A percentile compares a stretch with the other conserved stretches of the same genome.
Evolutionary conservation across 2,797 vertebrate genomes (phyloP).

Genomic region (Cuniculus paca): DNA sequence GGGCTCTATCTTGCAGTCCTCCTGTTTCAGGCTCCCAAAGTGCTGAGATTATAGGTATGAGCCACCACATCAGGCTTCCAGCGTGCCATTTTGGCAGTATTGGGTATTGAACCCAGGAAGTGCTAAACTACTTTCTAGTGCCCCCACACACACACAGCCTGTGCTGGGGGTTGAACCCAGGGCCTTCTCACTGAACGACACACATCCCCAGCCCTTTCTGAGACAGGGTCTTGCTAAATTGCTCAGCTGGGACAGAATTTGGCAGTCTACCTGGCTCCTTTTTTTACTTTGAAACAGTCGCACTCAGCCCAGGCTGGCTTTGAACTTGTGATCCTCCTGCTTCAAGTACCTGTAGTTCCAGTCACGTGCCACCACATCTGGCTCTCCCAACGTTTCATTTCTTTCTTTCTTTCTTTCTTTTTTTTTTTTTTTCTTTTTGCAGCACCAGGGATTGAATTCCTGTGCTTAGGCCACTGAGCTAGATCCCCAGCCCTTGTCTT

Average conservation of each 20-base stretch:
- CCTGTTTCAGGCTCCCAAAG: neutral
- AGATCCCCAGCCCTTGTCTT: no score
- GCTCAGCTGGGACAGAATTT: neutral
- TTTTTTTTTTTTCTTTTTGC: no score
- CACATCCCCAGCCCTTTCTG: neutral
- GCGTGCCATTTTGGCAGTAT: neutral
- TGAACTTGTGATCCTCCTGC: no score
- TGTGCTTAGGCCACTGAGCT: no score
- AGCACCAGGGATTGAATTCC: no score
- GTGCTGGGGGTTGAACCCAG: neutral
- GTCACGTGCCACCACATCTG: no score
- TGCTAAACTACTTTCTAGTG: neutral
- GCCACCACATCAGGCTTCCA: neutral
- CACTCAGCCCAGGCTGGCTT: no score
- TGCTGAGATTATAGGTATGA: neutral
- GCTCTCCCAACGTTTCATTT: no score
- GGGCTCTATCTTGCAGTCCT: neutral
- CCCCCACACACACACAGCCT: no score
- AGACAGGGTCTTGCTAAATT: neutral
- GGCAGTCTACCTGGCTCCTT: neutral
- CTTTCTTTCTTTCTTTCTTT: no score
- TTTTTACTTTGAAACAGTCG: neutral
- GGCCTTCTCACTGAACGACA: neutral
- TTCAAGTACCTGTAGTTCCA: no score
- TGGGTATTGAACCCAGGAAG: neutral